Conservation (phyloP, 2,888 invertebrate genomes). For the Tachina grossa region DNA sequence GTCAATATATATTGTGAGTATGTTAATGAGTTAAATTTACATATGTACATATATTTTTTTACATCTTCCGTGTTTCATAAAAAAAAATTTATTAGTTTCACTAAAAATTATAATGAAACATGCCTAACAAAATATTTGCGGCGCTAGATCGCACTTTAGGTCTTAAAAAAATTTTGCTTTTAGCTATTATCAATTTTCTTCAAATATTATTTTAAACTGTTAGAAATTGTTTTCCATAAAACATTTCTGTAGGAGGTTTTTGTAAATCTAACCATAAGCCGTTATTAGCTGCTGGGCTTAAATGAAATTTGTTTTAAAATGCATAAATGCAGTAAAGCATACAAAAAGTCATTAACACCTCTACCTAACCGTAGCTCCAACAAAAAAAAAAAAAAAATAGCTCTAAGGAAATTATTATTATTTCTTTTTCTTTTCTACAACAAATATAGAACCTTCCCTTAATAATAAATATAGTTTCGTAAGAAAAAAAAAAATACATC, state of each 20-base stretch:
- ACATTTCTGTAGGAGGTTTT: constrained; percentile 19
- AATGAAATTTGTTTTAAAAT: constrained; percentile 5
- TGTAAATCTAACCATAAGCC: not conserved
- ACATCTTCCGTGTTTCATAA: no score
- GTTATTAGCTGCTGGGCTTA: constrained; percentile 36
- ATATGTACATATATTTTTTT: no score
- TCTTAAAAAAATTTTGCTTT: no score
- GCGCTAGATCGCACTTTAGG: no score
- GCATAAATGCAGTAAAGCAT: constrained; percentile 7
- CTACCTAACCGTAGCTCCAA: not conserved
- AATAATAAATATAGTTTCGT: not conserved
- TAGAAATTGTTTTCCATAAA: not conserved
- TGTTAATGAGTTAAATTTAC: no score
- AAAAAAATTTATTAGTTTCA: no score
- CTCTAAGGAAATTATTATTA: constrained; percentile 22
- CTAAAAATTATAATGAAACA: no score
- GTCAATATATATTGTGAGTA: no score
- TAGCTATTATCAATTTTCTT: no score
- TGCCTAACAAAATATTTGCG: no score
- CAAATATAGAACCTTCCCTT: constrained; percentile 5
- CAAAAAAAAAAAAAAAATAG: constrained; percentile 3
- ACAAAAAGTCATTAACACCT: constrained; percentile 59
- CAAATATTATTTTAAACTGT: not conserved
- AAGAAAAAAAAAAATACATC: constrained; percentile 19
- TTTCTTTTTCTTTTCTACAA: not conserved